Evolutionary conservation across 2,113 vertebrate genomes (phyloP), one percentile per base, ranked within the genome.

Genomic region (Synchiropus splendidus): DNA sequence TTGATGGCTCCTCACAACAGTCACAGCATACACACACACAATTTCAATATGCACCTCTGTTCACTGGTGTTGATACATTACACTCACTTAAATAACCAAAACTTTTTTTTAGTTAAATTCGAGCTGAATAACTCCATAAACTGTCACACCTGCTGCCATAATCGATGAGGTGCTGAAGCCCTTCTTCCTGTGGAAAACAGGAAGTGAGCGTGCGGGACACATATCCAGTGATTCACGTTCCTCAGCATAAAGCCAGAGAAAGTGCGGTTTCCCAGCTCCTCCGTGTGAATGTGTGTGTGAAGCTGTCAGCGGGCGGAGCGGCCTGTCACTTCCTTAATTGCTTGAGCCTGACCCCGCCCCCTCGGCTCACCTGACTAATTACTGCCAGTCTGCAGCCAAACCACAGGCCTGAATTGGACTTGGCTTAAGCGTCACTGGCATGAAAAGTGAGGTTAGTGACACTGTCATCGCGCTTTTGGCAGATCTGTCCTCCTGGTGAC

Each of bases 311-410:
- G 49, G 10, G 18, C 58, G 44, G 61, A 64, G 72, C 38, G 57
- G 53, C 64, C 72, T 79, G 79, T 79, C 79, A 78, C 64, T 67
- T 79, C 54, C 61, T 73, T 82, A 82, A 82, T 82, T 82, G 79
- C 77, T 57, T 78, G 67, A 68, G 70, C n/a, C 4, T 51, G 74
- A 82, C 66, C 79, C 50, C 39, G 44, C 58, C 66, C 66, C 4
- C 59, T 69, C 59, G 37, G 49, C 54, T 77, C 68, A 79, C 74
- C 74, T 79, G 79, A 58, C 73, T 82, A 82, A 82, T 82, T 82
- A 78, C 72, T 64, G 70, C 55, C 70, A 68, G 75, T 76, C 52
- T 74, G 46, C 47, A 61, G 74, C 46, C 53, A 58, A 57, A 41
- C 67, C 61, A 77, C 30, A 43, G 66, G 68, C 70, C 74, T 52